Percentiles rank a stretch among this genome's conserved stretches.
Conservation (phyloP, 2,888 invertebrate genomes). For the Phytoseiulus persimilis region DNA sequence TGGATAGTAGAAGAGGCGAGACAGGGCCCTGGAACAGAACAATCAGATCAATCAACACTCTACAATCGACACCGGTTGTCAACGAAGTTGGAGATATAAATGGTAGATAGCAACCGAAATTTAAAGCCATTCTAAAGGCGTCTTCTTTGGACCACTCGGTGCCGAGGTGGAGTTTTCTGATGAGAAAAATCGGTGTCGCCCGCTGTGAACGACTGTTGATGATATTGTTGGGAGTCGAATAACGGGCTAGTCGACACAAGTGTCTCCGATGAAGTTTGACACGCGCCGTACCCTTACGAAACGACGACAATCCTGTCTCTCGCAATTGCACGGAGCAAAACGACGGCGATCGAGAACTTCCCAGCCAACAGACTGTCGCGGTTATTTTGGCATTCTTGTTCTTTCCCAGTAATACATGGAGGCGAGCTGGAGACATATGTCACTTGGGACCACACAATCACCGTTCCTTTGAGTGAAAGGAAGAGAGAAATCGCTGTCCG, state of each 20-base stretch:
- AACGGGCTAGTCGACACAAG: not conserved
- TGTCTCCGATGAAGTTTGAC: not conserved
- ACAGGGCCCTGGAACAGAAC: conserved; percentile 11
- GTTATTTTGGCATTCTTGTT: not conserved
- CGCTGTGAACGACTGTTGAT: not conserved
- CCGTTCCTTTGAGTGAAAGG: not conserved
- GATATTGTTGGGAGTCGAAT: not conserved
- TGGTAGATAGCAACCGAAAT: not conserved
- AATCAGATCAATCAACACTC: conserved; percentile 5
- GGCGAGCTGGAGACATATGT: not conserved
- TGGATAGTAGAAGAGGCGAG: conserved; percentile 27
- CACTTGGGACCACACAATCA: not conserved
- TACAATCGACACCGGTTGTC: not conserved
- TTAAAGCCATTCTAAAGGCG: not conserved
- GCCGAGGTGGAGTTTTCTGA: not conserved
- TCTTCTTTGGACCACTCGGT: not conserved
- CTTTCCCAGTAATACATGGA: not conserved
- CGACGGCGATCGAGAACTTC: not conserved
- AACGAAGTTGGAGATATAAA: not conserved
- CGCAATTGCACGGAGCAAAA: not conserved
- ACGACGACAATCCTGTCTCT: not conserved
- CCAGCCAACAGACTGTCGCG: not conserved
- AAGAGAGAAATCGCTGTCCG: not conserved
- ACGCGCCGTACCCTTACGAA: not conserved
- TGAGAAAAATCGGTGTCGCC: not conserved